phyloP scores from a whole-genome alignment of 2,888 invertebrate genomes.

The Aricia artaxerxes region DNA sequence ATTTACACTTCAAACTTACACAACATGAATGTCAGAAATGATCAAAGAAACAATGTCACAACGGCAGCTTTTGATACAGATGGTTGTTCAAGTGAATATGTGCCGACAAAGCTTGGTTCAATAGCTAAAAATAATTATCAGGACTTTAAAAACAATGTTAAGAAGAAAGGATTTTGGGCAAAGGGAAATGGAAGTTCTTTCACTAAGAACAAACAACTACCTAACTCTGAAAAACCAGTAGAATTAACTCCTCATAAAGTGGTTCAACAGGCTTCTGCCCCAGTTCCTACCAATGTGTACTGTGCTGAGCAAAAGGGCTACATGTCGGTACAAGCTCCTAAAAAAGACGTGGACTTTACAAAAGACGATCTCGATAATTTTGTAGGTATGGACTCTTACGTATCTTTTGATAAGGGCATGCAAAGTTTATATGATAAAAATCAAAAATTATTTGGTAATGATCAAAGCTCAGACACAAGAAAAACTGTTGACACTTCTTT shows the following conservation, averaged over 20 bases:
- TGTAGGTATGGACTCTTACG: slow-evolving; percentile 47
- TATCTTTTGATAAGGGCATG: slow-evolving; percentile 56
- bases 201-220: slow-evolving; percentile 47
- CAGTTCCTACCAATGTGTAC: not conserved
- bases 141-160: slow-evolving; percentile 72
- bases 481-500: slow-evolving; percentile 39
- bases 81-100: slow-evolving; percentile 69
- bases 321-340: slow-evolving; percentile 34
- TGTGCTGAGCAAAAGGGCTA: slow-evolving; percentile 39
- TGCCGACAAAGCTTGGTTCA: slow-evolving; percentile 69
- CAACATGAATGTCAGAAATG: slow-evolving; percentile 58
- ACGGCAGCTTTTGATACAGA: slow-evolving; percentile 52
- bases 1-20: slow-evolving; percentile 66
- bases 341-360: slow-evolving; percentile 50
- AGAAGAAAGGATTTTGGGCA: slow-evolving; percentile 71
- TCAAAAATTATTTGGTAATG: no score
- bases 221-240: slow-evolving; percentile 38
- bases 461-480: slow-evolving; percentile 36
- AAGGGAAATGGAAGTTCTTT: slow-evolving; percentile 65
- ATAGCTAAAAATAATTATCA: slow-evolving; percentile 72
- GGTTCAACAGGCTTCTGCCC: slow-evolving; percentile 28
- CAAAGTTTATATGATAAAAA: slow-evolving; percentile 39
- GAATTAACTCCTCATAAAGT: slow-evolving; percentile 32
- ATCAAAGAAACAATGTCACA: slow-evolving; percentile 42
- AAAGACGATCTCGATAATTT: slow-evolving; percentile 53